These are phyloP conservation scores for Amblyraja radiata DNA, from an alignment of 2,797 vertebrate genomes.

Conservation along the genomic window DNA sequence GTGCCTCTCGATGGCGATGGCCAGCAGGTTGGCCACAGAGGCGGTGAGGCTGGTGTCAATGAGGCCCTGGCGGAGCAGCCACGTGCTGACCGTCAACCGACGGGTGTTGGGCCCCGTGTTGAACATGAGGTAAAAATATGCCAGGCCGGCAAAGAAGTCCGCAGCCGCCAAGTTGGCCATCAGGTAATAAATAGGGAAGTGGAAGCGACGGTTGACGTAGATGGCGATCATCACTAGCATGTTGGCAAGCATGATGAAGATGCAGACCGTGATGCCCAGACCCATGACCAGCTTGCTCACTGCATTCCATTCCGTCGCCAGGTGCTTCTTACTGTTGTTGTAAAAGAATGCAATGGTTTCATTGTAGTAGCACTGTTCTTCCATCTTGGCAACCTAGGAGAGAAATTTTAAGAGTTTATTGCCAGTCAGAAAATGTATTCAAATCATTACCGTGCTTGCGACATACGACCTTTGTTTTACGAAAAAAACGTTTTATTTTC, in stretches of 20 bases:
- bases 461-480: no score
- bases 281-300: constrained; percentile 97
- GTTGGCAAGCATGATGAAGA: constrained; percentile 99
- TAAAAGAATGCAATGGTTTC: constrained; percentile 97
- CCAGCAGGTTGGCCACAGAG: constrained; percentile 89
- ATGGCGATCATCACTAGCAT: constrained; percentile 97
- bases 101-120: constrained; percentile 96
- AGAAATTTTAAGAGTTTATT: constrained; percentile 35
- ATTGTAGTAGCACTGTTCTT: constrained; percentile 90
- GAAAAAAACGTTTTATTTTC: no score
- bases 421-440: not conserved
- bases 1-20: constrained; percentile 95
- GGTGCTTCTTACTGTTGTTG: constrained; percentile 84
- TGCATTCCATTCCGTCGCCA: constrained; percentile 87
- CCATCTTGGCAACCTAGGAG: constrained; percentile 63
- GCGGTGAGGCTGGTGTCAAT: constrained; percentile 96
- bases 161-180: constrained; percentile 98
- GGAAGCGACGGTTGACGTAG: constrained; percentile 96
- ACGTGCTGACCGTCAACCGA: constrained; percentile 86
- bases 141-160: constrained; percentile 95
- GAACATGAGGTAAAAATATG: constrained; percentile 99
- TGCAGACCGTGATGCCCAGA: constrained; percentile 93
- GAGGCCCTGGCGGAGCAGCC: constrained; percentile 92
- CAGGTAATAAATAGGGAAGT: constrained; percentile 98
- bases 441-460: not conserved